Conservation (phyloP, 2,113 vertebrate species). For the Cyprinus carpio region DNA sequence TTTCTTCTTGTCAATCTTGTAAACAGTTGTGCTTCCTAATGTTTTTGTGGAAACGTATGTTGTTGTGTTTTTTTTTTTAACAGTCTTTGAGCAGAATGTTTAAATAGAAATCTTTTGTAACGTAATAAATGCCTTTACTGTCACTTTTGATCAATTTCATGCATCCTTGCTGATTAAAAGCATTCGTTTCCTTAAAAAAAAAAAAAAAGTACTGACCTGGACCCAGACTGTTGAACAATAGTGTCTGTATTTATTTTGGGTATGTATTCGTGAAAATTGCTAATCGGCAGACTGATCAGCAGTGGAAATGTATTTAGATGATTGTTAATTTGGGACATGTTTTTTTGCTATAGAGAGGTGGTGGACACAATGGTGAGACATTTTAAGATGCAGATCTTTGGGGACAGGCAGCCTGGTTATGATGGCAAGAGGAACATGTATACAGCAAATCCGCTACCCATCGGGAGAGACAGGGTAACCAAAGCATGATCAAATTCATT, state of each 20-base stretch:
- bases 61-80: too few relatives aligned
- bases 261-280: background rate
- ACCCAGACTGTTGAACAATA: background rate
- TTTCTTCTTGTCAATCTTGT: too few relatives aligned
- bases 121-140: too few relatives aligned
- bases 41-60: too few relatives aligned
- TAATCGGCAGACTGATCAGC: background rate
- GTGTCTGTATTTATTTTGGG: background rate
- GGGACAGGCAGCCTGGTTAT: conserved; percentile 95
- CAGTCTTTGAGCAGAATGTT: too few relatives aligned
- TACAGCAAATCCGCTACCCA: conserved; percentile 93
- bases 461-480: conserved; percentile 89
- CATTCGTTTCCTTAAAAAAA: too few relatives aligned
- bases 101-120: too few relatives aligned
- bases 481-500: too few relatives aligned
- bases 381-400: conserved; percentile 99
- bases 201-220: background rate
- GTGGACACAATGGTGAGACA: conserved; percentile 99
- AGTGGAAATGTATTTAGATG: background rate
- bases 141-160: too few relatives aligned
- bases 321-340: background rate
- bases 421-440: conserved; percentile 99
- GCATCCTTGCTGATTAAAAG: too few relatives aligned
- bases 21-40: too few relatives aligned
- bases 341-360: conserved; percentile 81